phyloP scores from a whole-genome alignment of 1,140 invertebrate species.

The Sitophilus oryzae region DNA sequence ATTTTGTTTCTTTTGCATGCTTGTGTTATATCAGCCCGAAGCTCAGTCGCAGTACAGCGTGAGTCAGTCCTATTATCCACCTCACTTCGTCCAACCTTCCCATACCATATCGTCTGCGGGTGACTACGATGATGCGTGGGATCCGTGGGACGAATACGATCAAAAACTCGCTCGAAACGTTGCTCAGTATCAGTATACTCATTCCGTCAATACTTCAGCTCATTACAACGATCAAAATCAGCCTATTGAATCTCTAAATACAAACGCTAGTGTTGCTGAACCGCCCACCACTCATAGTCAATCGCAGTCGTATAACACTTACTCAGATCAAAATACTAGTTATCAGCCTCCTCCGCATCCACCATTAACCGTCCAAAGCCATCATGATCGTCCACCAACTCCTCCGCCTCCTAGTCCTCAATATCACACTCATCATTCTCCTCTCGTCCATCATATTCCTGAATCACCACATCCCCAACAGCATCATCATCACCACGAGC shows the following conservation, averaged over 20 bases:
- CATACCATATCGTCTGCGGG: slow-evolving; percentile 22
- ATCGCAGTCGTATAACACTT: slow-evolving; percentile 21
- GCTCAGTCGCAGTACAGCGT: slow-evolving; percentile 30
- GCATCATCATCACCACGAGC: not conserved
- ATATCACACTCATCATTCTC: not conserved
- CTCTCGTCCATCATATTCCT: not conserved
- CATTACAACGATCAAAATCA: slow-evolving; percentile 20
- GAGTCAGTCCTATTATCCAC: slow-evolving; percentile 25
- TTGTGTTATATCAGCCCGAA: slow-evolving; percentile 36
- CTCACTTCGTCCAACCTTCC: slow-evolving; percentile 15
- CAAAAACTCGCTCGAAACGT: slow-evolving; percentile 34
- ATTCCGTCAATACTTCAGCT: not conserved
- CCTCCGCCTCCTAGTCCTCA: slow-evolving; percentile 1
- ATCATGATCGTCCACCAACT: slow-evolving; percentile 7
- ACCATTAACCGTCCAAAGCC: not conserved
- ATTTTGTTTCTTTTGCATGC: slow-evolving; percentile 38
- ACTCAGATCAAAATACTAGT: slow-evolving; percentile 14
- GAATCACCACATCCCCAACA: not conserved
- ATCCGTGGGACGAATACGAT: slow-evolving; percentile 54
- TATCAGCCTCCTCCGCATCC: slow-evolving; percentile 4
- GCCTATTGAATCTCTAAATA: slow-evolving; percentile 39
- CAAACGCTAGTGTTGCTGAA: slow-evolving; percentile 32
- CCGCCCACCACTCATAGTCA: slow-evolving; percentile 19
- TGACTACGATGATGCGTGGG: slow-evolving; percentile 37
- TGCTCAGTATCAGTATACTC: no score